Percentiles rank a stretch among this genome's conserved stretches.
phyloP scores from a whole-genome alignment of 2,797 vertebrate genomes.

The Podarcis siculus region DNA sequence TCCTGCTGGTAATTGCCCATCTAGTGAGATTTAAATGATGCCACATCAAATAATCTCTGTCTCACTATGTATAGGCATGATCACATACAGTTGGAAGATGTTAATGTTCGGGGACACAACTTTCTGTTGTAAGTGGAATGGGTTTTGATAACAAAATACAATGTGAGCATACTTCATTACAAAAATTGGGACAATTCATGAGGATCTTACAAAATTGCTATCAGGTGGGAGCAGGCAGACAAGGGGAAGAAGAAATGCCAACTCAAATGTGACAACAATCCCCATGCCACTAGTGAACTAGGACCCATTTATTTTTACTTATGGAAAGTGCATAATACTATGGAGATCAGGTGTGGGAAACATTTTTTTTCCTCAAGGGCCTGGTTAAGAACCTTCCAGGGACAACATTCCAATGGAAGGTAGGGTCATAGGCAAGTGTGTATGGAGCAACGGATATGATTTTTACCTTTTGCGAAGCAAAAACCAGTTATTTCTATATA shows the following conservation, averaged over 20 bases:
- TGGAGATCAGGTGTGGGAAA: neutral
- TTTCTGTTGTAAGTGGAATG: constrained; percentile 15
- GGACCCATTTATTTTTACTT: neutral
- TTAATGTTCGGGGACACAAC: constrained; percentile 26
- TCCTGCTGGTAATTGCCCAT: constrained; percentile 66
- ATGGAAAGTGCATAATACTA: too few relatives aligned
- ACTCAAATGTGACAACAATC: neutral
- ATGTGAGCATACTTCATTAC: constrained; percentile 24
- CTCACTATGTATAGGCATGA: constrained; percentile 5
- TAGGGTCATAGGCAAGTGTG: too few relatives aligned
- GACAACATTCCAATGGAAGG: too few relatives aligned
- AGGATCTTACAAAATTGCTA: neutral
- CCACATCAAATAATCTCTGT: constrained; percentile 56
- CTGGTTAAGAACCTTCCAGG: too few relatives aligned
- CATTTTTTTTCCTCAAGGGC: too few relatives aligned
- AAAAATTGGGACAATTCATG: neutral
- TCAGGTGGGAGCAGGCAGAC: neutral
- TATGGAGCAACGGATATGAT: too few relatives aligned
- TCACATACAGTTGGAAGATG: constrained; percentile 28
- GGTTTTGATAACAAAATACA: neutral
- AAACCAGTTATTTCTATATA: too few relatives aligned
- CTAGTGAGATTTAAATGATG: constrained; percentile 66
- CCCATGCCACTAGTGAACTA: neutral
- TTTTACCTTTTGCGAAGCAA: too few relatives aligned
- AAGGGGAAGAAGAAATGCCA: neutral